Evolutionary conservation across 2,888 invertebrate genomes (phyloP).

Genomic region (Synanthedon andrenaeformis): DNA sequence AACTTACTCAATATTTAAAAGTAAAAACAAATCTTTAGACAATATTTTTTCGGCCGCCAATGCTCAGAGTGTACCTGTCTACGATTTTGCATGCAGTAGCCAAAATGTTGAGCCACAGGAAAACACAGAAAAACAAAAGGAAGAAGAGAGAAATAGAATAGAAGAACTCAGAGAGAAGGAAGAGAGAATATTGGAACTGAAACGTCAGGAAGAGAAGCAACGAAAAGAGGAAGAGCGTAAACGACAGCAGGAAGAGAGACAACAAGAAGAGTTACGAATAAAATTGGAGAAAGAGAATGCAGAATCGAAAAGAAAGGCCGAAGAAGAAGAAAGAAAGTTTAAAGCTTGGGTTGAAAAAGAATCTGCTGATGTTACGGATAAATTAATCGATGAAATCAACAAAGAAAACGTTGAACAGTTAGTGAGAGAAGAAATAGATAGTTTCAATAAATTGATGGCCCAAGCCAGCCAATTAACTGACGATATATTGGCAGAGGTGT

Average conservation of each 20-base stretch:
- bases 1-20: conserved; percentile 42
- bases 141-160: conserved; percentile 13
- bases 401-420: conserved; percentile 29
- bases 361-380: conserved; percentile 34
- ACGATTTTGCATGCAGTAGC: conserved; percentile 36
- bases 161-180: conserved; percentile 9
- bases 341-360: conserved; percentile 45
- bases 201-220: conserved; percentile 29
- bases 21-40: conserved; percentile 46
- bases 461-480: conserved; percentile 32
- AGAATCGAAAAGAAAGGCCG: conserved; percentile 38
- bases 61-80: conserved; percentile 22
- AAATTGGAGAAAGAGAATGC: conserved; percentile 45
- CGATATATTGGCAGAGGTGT: conserved; percentile 35
- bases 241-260: conserved; percentile 6
- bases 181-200: conserved; percentile 15
- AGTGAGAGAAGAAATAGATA: conserved; percentile 39
- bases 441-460: conserved; percentile 27
- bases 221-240: conserved; percentile 29
- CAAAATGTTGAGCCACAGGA: neutral
- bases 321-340: conserved; percentile 38
- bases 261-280: conserved; percentile 17
- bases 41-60: conserved; percentile 41
- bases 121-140: conserved; percentile 11
- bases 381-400: conserved; percentile 38